Evolutionary conservation across 2,888 invertebrate species (phyloP).

Genomic region (Scrobipalpa costella): DNA sequence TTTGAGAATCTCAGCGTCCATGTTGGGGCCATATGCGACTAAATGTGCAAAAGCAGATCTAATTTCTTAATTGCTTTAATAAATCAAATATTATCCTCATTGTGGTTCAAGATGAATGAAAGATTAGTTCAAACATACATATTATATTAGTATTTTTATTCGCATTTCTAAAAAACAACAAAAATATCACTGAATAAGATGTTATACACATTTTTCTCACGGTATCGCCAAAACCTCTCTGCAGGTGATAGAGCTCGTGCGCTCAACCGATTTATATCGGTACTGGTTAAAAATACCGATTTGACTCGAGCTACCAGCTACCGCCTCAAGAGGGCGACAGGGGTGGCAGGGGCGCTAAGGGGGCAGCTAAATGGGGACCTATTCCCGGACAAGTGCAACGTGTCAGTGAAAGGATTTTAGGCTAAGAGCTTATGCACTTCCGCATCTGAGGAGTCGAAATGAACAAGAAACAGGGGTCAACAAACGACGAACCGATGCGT

Average conservation of each 20-base stretch:
- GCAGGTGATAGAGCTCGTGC: neutral
- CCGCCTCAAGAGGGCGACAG: slow-evolving; percentile 1
- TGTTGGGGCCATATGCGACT: slow-evolving; percentile 48
- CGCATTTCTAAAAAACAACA: neutral
- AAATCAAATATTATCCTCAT: too few relatives aligned
- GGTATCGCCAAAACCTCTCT: neutral
- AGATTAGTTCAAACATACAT: too few relatives aligned
- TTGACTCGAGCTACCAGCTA: slow-evolving; percentile 2
- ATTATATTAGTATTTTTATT: too few relatives aligned
- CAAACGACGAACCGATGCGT: too few relatives aligned
- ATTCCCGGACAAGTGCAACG: slow-evolving; percentile 49
- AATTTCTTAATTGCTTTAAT: too few relatives aligned
- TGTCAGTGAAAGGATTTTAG: slow-evolving; percentile 42
- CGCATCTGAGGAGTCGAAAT: too few relatives aligned
- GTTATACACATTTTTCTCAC: neutral
- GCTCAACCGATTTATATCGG: slow-evolving; percentile 10
- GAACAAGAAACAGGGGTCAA: too few relatives aligned
- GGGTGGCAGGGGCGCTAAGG: slow-evolving; percentile 27
- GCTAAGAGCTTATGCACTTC: slow-evolving; percentile 33
- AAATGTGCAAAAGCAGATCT: neutral
- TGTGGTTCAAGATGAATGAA: too few relatives aligned
- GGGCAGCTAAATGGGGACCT: slow-evolving; percentile 44
- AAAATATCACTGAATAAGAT: neutral
- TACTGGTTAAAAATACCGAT: slow-evolving; percentile 13
- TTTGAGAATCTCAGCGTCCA: slow-evolving; percentile 42